Evolutionary conservation across 2,888 invertebrate species (phyloP).

Genomic region (Cataglyphis albicans): DNA sequence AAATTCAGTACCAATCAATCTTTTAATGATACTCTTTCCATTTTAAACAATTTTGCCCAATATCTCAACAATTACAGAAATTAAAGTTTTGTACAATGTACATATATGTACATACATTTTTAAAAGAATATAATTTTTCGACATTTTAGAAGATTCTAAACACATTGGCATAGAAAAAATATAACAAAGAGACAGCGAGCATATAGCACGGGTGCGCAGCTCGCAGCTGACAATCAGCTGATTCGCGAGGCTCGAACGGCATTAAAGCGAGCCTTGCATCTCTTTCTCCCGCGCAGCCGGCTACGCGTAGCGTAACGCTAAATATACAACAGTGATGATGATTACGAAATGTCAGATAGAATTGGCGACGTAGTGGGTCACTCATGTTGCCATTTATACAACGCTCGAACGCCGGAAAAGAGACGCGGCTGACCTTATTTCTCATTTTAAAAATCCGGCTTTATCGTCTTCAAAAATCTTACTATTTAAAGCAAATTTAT

Average conservation of each 20-base stretch:
- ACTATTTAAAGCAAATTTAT: not conserved
- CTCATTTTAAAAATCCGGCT: not conserved
- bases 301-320: conserved; percentile 68
- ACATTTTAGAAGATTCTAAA: too few relatives aligned
- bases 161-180: not conserved
- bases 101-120: too few relatives aligned
- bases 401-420: conserved; percentile 10
- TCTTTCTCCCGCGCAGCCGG: conserved; percentile 31
- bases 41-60: too few relatives aligned
- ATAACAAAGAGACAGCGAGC: not conserved
- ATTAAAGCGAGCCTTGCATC: conserved; percentile 44
- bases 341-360: conserved; percentile 80
- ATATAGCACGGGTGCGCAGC: not conserved
- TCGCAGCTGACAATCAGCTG: conserved; percentile 61
- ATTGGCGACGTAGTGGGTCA: conserved; percentile 70
- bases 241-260: conserved; percentile 43
- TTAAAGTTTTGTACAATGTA: too few relatives aligned
- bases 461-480: not conserved
- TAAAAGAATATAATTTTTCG: too few relatives aligned
- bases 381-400: conserved; percentile 52
- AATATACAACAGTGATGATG: conserved; percentile 73
- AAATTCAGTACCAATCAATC: too few relatives aligned
- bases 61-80: too few relatives aligned
- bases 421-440: conserved; percentile 16
- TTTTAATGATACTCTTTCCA: too few relatives aligned